phyloP scores from a whole-genome alignment of 2,113 vertebrate species.

The Chloropsis hardwickii region DNA sequence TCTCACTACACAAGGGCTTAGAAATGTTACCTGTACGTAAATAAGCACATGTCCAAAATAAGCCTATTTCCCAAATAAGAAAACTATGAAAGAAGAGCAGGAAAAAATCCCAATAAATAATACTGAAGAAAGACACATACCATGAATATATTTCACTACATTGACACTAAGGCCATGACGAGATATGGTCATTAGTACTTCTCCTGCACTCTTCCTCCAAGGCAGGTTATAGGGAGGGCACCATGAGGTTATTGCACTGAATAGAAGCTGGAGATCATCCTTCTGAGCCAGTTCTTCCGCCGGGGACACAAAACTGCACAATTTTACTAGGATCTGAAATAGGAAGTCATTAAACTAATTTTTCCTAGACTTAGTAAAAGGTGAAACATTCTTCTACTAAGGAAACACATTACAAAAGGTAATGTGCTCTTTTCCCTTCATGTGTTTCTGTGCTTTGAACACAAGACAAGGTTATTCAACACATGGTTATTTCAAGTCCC shows the following conservation, averaged over 20 bases:
- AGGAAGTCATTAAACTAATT: neutral
- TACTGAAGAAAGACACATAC: slow-evolving; percentile 51
- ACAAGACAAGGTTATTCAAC: neutral
- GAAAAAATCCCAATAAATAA: neutral
- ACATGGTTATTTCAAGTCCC: neutral
- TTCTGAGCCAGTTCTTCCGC: slow-evolving; percentile 97
- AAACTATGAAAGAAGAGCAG: neutral
- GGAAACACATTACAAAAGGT: neutral
- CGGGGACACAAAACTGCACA: slow-evolving; percentile 95
- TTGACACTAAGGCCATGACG: slow-evolving; percentile 96
- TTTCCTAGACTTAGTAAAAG: neutral
- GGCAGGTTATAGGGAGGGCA: slow-evolving; percentile 98
- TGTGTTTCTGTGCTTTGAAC: neutral
- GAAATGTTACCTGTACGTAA: neutral
- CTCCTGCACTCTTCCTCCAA: slow-evolving; percentile 97
- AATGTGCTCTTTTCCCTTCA: accelerated
- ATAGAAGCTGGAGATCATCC: slow-evolving; percentile 96
- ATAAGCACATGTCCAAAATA: neutral
- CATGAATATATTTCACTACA: slow-evolving; percentile 98
- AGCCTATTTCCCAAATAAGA: neutral
- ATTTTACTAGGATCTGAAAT: slow-evolving; percentile 91
- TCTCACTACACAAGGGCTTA: neutral
- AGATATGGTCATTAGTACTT: slow-evolving; percentile 97
- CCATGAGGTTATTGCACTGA: slow-evolving; percentile 99
- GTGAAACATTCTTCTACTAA: neutral